Evolutionary conservation across 1,140 invertebrate species (phyloP).

Genomic region (Steinernema khuongi): DNA sequence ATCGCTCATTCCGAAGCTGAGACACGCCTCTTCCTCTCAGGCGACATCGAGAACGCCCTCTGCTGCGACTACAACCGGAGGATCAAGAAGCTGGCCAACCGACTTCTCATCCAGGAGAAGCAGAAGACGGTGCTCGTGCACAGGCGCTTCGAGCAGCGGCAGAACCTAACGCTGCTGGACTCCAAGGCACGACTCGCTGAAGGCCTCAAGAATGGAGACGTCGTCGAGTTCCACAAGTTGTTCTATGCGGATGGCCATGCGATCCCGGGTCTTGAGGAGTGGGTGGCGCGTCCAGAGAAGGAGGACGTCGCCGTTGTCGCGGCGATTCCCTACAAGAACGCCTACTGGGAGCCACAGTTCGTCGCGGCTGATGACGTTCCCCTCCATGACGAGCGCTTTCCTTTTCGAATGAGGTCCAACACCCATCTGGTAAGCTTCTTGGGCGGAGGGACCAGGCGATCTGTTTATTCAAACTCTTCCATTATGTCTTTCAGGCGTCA

Average conservation of each 20-base stretch:
- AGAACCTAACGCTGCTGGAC: not conserved
- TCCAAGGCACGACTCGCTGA: not conserved
- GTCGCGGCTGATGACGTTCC: not conserved
- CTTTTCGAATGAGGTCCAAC: not conserved
- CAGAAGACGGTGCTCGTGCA: not conserved
- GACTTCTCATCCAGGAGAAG: not conserved
- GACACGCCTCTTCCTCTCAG: not conserved
- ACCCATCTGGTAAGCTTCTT: not conserved
- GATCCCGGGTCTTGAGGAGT: not conserved
- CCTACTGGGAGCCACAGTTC: not conserved
- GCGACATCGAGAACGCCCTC: slow-evolving; percentile 1
- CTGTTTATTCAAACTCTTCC: not conserved
- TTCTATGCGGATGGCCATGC: not conserved
- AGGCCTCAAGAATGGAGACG: not conserved
- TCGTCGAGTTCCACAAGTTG: not conserved
- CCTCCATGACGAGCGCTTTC: not conserved
- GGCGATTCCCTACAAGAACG: not conserved
- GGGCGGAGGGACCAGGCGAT: no score
- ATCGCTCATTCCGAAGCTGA: not conserved
- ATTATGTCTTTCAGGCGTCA: not conserved
- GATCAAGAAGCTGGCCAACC: not conserved
- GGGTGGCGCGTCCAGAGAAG: not conserved
- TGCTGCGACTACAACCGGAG: slow-evolving; percentile 5
- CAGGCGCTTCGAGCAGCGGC: not conserved
- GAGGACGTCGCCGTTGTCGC: not conserved